Evolutionary conservation across 2,888 invertebrate genomes (phyloP), one percentile per base, ranked within the genome.

Genomic region (Thera britannica): DNA sequence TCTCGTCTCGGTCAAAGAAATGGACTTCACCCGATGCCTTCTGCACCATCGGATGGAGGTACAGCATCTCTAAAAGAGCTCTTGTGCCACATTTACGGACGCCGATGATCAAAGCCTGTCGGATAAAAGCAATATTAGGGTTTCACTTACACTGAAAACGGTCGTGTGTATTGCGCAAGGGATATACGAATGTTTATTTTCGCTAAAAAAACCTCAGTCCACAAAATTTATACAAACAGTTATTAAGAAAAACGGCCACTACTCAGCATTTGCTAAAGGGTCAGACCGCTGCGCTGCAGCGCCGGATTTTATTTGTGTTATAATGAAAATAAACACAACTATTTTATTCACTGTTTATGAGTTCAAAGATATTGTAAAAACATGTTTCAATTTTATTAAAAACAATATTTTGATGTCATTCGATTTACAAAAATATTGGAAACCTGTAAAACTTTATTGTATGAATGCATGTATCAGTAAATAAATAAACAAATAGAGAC

Each of bases 61-160:
- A 98, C 62, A 99, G 94, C 97, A 99, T 99, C 92, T 99, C 99
- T 63, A 99, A 95, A 5, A 99, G 95, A 0, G 99, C 99, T 65
- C 99, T 94, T 0, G 99, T 99, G 34, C 99, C 99, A 83, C 98
- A 98, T 94, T 99, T 99, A 79, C 99, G 95, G 41, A 98, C 99
- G 60, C 99, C 99, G 77, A 99, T 97, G 83, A 99, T 98, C 77
- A 99, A 95, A 51, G 97, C 97, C 95, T 97, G 94, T 44, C 67
- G 68, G 72, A 68, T 68, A 67, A 72, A 71, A 74, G 70, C 55
- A 70, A 70, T 64, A 60, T 67, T 66, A 67, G 70, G 59, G 58
- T 67, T 51, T 61, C 44, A 46, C 44, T 1, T 70, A 60, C 52
- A 51, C 72, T 62, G 65, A 65, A 68, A 56, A 52, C 62, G 8